Base-by-base conservation (phyloP, 2,888 invertebrate genomes). In the Orthosia incerta region DNA sequence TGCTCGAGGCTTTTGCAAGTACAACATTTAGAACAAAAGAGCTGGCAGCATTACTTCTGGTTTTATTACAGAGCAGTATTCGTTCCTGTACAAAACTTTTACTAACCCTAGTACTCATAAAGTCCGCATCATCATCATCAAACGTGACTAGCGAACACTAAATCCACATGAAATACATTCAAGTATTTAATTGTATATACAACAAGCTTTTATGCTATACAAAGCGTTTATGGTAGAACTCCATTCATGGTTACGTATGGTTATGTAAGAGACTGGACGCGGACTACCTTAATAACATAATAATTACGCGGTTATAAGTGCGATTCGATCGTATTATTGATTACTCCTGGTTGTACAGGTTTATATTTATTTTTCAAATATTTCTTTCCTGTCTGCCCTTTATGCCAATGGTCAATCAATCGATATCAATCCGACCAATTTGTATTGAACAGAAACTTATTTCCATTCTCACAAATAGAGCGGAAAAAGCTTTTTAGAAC, bases 191-290 rank as follows among this genome's bases (percentile, higher is more conserved):
- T 26, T 61, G n/a, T 77, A 55, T 63, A 65, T 63, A 65, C 68
- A 71, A 75, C 65, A 23, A 18, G 55, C 56, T 77, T 57, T 74
- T 81, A 76, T 76, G 61, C 79, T 77, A 45, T 26, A 75, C 61
- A 84, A 84, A 80, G 69, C 68, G 60, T 67, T 76, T 84, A 74
- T 81, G 71, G 82, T 72, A 66, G 81, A 73, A 23, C 74, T 64
- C 80, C 75, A 86, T 85, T 81, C 79, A 85, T 81, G 76, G 83
- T 72, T 71, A 81, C 81, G 67, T 77, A 45, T 31, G 4, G 62
- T 86, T 86, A 71, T 51, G 53, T 74, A 86, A 86, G 20, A 39
- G 11, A 74, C 71, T 80, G 84, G 78, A 79, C 76, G 45, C 51
- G 46, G 59, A 61, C 62, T 62, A 61, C 73, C 74, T 71, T 85